Conservation (phyloP, 2,888 invertebrate species). For the Melitaea athalia region DNA sequence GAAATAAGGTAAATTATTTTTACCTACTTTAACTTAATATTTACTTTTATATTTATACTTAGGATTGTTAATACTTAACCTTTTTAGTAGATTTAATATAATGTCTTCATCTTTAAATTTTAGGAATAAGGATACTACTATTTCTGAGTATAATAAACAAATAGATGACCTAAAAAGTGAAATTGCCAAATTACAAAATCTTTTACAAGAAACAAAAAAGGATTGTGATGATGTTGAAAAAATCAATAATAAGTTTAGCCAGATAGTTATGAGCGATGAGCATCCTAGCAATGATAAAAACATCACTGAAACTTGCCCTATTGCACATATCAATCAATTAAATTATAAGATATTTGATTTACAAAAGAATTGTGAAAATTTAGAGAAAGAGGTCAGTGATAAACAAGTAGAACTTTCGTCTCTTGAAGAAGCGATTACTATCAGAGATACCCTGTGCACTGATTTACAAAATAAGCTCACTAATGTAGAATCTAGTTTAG, state of each 20-base stretch:
- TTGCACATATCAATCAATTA: constrained; percentile 49
- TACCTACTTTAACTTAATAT: too few relatives aligned
- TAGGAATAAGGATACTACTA: constrained; percentile 75
- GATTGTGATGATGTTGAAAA: constrained; percentile 48
- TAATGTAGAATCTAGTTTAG: constrained; percentile 59
- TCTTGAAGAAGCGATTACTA: constrained; percentile 70
- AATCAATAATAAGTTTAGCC: constrained; percentile 50
- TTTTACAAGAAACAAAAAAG: constrained; percentile 44
- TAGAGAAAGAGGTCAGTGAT: constrained; percentile 67
- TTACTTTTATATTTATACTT: too few relatives aligned
- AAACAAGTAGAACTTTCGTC: constrained; percentile 72
- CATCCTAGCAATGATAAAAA: constrained; percentile 25
- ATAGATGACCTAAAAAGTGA: constrained; percentile 72
- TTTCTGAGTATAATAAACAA: constrained; percentile 69
- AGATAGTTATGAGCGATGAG: constrained; percentile 44
- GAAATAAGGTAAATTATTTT: constrained; percentile 64
- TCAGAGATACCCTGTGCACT: constrained; percentile 72
- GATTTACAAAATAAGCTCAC: constrained; percentile 73
- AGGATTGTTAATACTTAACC: not conserved
- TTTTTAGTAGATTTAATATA: not conserved
- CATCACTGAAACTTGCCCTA: constrained; percentile 34
- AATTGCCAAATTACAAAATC: constrained; percentile 53
- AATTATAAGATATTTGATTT: constrained; percentile 57
- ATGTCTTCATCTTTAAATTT: constrained; percentile 38
- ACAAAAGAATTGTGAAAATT: constrained; percentile 62